A percentile compares a stretch with the other conserved stretches of the same genome.
phyloP scores from a whole-genome alignment of 2,113 vertebrate species.

The Lycaon pictus region DNA sequence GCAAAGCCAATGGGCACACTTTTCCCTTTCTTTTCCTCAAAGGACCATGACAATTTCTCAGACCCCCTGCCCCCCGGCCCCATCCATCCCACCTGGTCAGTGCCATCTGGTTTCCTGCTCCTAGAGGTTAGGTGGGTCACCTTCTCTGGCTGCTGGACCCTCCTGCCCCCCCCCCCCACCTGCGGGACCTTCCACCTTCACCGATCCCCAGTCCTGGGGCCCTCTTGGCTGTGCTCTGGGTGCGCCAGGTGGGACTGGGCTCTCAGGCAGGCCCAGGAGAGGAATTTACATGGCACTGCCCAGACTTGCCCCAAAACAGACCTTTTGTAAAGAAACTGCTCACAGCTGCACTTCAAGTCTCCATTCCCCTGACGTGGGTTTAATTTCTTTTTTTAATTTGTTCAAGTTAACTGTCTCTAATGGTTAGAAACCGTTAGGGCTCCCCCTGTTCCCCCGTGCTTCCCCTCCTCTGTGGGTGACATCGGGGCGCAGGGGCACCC shows the following conservation, averaged over 20 bases:
- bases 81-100: neutral
- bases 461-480: neutral
- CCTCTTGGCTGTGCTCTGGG: neutral
- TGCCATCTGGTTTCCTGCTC: neutral
- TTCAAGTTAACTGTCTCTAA: neutral
- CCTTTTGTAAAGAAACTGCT: neutral
- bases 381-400: neutral
- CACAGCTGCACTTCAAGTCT: neutral
- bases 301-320: neutral
- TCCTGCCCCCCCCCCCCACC: rapidly evolving
- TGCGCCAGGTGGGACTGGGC: neutral
- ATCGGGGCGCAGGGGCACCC: neutral
- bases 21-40: neutral
- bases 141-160: neutral
- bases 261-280: neutral
- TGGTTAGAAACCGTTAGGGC: neutral
- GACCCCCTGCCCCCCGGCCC: neutral
- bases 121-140: too few relatives aligned
- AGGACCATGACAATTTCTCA: neutral
- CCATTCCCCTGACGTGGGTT: neutral
- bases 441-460: neutral
- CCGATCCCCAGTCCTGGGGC: neutral
- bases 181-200: too few relatives aligned
- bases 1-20: neutral
- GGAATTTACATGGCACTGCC: neutral